phyloP scores from a whole-genome alignment of 2,888 invertebrate species.

The Xestia c-nigrum region DNA sequence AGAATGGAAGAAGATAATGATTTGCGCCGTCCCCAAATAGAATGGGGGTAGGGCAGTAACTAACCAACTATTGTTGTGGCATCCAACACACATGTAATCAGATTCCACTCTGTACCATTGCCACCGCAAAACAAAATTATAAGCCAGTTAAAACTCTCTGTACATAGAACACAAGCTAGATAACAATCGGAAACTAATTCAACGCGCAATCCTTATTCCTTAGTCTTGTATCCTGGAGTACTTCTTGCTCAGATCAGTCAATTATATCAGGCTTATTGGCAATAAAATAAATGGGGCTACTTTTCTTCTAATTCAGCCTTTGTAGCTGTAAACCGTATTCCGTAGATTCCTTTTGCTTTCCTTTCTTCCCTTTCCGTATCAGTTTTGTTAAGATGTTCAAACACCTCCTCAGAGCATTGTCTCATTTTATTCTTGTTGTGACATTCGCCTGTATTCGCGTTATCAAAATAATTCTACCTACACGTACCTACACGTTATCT shows the following conservation, averaged over 20 bases:
- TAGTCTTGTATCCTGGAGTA: conserved; percentile 22
- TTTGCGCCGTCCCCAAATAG: too few relatives aligned
- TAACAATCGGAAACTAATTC: conserved; percentile 30
- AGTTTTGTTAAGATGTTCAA: conserved; percentile 41
- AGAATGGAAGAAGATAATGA: too few relatives aligned
- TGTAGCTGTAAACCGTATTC: conserved; percentile 31
- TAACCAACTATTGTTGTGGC: conserved; percentile 6
- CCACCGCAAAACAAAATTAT: conserved; percentile 1
- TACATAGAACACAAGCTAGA: neutral
- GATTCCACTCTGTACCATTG: conserved; percentile 4
- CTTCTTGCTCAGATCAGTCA: conserved; percentile 16
- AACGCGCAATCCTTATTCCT: conserved; percentile 18
- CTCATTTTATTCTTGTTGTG: conserved; percentile 35
- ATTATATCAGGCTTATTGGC: conserved; percentile 38
- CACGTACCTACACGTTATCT: neutral
- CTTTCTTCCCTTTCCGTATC: conserved; percentile 19
- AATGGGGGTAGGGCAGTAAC: too few relatives aligned
- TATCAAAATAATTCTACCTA: conserved; percentile 25
- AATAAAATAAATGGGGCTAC: conserved; percentile 40
- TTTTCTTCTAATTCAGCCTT: conserved; percentile 32
- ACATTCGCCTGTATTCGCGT: conserved; percentile 27
- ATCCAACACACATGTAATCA: conserved; percentile 17
- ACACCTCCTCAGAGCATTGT: conserved; percentile 31
- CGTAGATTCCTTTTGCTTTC: conserved; percentile 22
- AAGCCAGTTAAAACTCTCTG: neutral